These are phyloP conservation scores for Trachymyrmex cornetzi DNA, from an alignment of 1,140 invertebrate genomes.

Conservation along the genomic window DNA sequence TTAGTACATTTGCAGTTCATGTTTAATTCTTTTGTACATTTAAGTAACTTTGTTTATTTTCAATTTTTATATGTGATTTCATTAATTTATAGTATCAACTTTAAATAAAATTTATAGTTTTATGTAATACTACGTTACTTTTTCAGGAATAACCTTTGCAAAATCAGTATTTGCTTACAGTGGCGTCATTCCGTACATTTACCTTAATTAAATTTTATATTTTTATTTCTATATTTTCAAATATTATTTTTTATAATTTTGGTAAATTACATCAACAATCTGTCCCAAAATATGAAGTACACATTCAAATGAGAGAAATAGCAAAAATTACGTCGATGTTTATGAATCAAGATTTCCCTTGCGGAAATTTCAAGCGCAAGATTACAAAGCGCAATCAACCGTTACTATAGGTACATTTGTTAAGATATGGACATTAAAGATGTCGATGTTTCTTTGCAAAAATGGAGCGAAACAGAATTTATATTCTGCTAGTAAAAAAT, in stretches of 20 bases:
- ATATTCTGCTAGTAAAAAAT: constrained; percentile 17
- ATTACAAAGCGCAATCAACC: constrained; percentile 52
- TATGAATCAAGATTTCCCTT: constrained; percentile 23
- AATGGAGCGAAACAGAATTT: background rate
- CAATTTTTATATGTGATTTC: too few species aligned
- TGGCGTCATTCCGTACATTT: too few species aligned
- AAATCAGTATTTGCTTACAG: too few species aligned
- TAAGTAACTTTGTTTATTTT: too few species aligned
- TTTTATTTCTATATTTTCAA: background rate
- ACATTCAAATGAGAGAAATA: constrained; percentile 13
- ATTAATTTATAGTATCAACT: too few species aligned
- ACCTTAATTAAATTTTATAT: background rate
- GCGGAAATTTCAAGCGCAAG: background rate
- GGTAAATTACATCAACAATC: background rate
- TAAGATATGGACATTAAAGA: constrained; percentile 26
- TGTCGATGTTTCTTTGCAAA: background rate
- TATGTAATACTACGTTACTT: too few species aligned
- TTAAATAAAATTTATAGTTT: too few species aligned
- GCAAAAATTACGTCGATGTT: constrained; percentile 5
- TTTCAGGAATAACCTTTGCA: too few species aligned
- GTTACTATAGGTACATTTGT: background rate
- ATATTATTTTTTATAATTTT: constrained; percentile 1
- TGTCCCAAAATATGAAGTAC: background rate
- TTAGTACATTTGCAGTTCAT: too few species aligned
- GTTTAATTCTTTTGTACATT: too few species aligned